These are phyloP conservation scores for Macaca nemestrina DNA, from an alignment of 2,113 vertebrate genomes.

Conservation along the genomic window DNA sequence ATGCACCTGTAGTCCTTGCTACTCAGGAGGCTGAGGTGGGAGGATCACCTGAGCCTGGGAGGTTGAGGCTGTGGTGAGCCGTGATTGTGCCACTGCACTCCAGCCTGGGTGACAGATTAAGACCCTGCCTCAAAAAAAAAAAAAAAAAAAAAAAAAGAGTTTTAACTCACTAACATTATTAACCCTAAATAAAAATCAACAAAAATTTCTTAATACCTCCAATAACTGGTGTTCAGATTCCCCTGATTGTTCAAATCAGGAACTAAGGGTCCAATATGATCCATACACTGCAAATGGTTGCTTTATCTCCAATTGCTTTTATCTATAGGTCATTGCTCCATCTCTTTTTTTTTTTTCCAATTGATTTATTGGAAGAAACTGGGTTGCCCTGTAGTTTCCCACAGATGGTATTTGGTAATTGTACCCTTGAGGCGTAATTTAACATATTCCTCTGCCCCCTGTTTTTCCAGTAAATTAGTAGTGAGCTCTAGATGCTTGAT, in stretches of 20 bases:
- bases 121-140: too few species aligned
- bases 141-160: too few species aligned
- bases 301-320: background rate
- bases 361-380: conserved; percentile 21
- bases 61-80: too few species aligned
- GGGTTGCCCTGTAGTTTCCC: background rate
- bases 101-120: too few species aligned
- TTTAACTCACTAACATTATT: conserved; percentile 27
- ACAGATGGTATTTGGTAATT: background rate
- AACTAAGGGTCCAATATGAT: background rate
- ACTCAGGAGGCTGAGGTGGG: too few species aligned
- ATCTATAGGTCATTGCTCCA: background rate
- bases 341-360: background rate
- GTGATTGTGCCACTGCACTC: too few species aligned
- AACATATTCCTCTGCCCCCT: background rate
- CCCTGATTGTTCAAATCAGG: background rate
- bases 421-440: background rate
- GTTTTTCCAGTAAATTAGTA: conserved; percentile 23
- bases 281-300: background rate
- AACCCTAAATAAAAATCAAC: conserved; percentile 5
- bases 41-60: too few species aligned
- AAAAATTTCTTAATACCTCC: conserved; percentile 17
- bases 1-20: too few species aligned
- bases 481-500: background rate
- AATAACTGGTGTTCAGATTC: background rate